Evolutionary conservation across 2,797 vertebrate species (phyloP).

Genomic region (Myotis planiceps): DNA sequence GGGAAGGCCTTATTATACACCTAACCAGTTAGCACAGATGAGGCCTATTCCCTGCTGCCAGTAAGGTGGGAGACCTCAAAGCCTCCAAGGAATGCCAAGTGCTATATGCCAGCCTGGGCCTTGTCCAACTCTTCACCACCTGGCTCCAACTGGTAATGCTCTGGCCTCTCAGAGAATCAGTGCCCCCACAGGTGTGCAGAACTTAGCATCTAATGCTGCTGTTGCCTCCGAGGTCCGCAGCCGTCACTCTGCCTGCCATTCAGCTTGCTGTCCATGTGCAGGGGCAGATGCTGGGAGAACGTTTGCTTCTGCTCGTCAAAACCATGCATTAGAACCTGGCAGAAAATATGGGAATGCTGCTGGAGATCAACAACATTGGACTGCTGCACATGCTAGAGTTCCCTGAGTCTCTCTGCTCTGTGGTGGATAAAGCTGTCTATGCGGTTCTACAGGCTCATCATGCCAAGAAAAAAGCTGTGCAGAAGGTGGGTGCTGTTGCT

Average conservation of each 20-base stretch:
- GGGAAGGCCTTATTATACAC: slow-evolving; percentile 96
- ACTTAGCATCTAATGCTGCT: slow-evolving; percentile 92
- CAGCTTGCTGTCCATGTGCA: slow-evolving; percentile 89
- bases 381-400: slow-evolving; percentile 98
- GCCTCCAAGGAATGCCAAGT: no score
- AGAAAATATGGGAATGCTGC: slow-evolving; percentile 97
- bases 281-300: slow-evolving; percentile 98
- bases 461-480: slow-evolving; percentile 98
- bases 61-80: no score
- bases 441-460: slow-evolving; percentile 97
- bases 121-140: slow-evolving; percentile 85
- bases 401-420: slow-evolving; percentile 95
- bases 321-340: slow-evolving; percentile 97
- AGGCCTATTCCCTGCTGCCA: no score
- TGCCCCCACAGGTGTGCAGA: slow-evolving; percentile 88
- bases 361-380: slow-evolving; percentile 98
- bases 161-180: slow-evolving; percentile 92
- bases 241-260: slow-evolving; percentile 90
- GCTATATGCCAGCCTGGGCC: no score
- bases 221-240: slow-evolving; percentile 93
- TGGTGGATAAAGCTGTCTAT: slow-evolving; percentile 96
- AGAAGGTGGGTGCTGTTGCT: slow-evolving; percentile 93
- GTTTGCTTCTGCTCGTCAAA: slow-evolving; percentile 97
- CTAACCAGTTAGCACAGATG: slow-evolving; percentile 59
- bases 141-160: slow-evolving; percentile 89